phyloP scores from a whole-genome alignment of 2,113 vertebrate species.

The Protobothrops flavoviridis region DNA sequence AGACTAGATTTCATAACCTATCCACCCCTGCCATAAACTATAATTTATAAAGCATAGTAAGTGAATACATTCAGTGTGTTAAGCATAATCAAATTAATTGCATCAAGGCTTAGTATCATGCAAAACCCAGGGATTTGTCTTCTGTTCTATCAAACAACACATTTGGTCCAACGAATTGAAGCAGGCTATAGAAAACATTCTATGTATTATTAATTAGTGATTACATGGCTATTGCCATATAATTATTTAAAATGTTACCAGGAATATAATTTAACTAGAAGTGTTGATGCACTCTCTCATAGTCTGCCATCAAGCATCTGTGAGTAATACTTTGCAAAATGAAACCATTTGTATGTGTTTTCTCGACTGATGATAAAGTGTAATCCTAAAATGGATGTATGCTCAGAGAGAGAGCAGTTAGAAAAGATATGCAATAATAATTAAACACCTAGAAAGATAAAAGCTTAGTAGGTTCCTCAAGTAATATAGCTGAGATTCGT shows the following conservation, averaged over 20 bases:
- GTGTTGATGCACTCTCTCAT: too few species aligned
- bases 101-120: not conserved
- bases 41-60: not conserved
- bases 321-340: not conserved
- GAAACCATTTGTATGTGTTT: not conserved
- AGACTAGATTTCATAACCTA: not conserved
- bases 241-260: not conserved
- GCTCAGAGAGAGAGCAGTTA: not conserved
- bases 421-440: not conserved
- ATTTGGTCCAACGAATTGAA: not conserved
- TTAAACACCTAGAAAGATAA: slow-evolving; percentile 22
- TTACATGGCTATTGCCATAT: not conserved
- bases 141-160: not conserved
- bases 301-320: not conserved
- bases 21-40: not conserved
- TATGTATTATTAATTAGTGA: not conserved
- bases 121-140: not conserved
- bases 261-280: not conserved
- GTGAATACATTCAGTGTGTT: not conserved
- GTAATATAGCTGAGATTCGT: slow-evolving; percentile 34
- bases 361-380: not conserved
- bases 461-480: slow-evolving; percentile 35
- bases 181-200: not conserved
- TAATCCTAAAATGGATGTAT: not conserved
- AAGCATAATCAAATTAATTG: not conserved